phyloP scores from a whole-genome alignment of 2,797 vertebrate species.

The Simalia tracyae region DNA sequence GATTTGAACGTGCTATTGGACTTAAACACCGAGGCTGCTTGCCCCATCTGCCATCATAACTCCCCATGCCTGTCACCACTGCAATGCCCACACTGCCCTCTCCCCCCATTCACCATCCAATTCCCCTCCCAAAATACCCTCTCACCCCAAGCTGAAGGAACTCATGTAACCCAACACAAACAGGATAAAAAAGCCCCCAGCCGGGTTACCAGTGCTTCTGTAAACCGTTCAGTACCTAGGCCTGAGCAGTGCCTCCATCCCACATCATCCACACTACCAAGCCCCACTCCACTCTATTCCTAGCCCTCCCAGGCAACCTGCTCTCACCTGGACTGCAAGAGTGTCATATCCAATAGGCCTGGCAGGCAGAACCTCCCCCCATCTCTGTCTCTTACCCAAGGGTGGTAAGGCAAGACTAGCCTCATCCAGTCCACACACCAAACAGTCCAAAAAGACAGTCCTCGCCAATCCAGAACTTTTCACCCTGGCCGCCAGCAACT shows the following conservation, averaged over 20 bases:
- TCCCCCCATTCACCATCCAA: neutral
- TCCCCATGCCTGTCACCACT: neutral
- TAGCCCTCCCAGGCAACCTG: neutral
- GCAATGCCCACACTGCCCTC: neutral
- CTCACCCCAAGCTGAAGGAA: neutral
- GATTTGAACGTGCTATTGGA: neutral
- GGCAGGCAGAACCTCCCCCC: neutral
- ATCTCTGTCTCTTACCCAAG: neutral
- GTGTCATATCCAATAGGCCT: neutral
- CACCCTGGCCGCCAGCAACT: neutral
- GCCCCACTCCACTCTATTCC: neutral
- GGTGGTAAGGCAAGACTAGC: neutral
- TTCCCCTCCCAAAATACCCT: neutral
- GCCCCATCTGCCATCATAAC: neutral
- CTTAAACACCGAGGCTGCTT: neutral
- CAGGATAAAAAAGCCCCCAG: neutral
- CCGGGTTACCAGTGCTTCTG: neutral
- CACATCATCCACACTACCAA: neutral
- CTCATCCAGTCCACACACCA: neutral
- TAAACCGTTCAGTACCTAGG: neutral
- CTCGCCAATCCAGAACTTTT: neutral
- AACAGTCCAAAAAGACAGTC: neutral
- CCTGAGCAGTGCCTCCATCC: neutral
- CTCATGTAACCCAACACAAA: neutral
- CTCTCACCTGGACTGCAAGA: neutral